Conservation (phyloP, 2,888 invertebrate genomes). For the Trachelus tabidus region DNA sequence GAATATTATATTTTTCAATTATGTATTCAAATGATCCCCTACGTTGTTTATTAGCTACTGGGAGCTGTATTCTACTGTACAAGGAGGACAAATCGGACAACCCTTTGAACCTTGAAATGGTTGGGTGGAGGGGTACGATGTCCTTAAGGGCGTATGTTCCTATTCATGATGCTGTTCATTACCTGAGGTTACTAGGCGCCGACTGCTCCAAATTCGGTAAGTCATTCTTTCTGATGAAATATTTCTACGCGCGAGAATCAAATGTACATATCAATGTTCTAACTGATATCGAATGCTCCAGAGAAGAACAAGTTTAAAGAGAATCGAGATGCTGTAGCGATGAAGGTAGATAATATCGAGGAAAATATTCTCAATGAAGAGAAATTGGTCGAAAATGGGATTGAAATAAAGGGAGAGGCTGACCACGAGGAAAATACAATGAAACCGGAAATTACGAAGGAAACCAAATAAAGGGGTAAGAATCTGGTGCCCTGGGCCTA, state of each 20-base stretch:
- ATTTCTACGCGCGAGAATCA: not conserved
- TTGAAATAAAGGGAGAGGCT: conserved; percentile 11
- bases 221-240: conserved; percentile 30
- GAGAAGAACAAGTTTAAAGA: conserved; percentile 81
- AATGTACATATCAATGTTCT: not conserved
- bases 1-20: not conserved
- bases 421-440: not conserved
- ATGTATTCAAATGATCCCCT: conserved; percentile 3
- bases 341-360: conserved; percentile 36
- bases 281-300: conserved; percentile 45
- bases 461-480: conserved; percentile 39
- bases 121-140: conserved; percentile 92
- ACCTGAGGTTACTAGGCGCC: conserved; percentile 84
- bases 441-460: conserved; percentile 35
- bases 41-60: conserved; percentile 68
- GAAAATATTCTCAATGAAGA: not conserved
- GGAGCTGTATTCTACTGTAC: conserved; percentile 83
- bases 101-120: conserved; percentile 73
- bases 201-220: conserved; percentile 88
- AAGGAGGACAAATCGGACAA: conserved; percentile 66
- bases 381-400: not conserved
- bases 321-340: conserved; percentile 52
- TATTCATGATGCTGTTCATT: conserved; percentile 86
- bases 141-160: conserved; percentile 91
- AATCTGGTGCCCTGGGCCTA: conserved; percentile 32